Evolutionary conservation across 2,113 vertebrate genomes (phyloP).

Genomic region (Camelus bactrianus): DNA sequence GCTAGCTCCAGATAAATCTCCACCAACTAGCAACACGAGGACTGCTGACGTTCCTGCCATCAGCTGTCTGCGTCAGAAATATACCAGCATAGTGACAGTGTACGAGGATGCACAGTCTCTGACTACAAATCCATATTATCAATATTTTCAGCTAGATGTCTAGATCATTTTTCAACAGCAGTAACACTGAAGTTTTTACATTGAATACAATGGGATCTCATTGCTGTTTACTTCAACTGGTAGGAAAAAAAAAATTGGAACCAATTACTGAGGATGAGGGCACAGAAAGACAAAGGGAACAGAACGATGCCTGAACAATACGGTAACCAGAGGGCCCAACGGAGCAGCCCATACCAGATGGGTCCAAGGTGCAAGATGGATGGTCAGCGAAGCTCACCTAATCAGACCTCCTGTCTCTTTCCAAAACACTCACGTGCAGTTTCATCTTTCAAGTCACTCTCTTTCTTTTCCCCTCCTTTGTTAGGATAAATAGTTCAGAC

Average conservation of each 20-base stretch:
- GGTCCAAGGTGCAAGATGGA: neutral
- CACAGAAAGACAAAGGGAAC: neutral
- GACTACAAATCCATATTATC: neutral
- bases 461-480: neutral
- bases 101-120: neutral
- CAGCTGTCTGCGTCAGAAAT: neutral
- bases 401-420: constrained; percentile 1
- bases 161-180: neutral
- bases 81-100: neutral
- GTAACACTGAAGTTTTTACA: neutral
- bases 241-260: neutral
- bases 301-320: neutral
- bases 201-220: neutral
- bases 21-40: neutral
- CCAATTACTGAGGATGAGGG: neutral
- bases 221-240: neutral
- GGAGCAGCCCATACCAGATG: neutral
- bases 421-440: constrained; percentile 52
- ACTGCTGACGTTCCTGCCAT: neutral
- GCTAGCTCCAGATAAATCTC: neutral
- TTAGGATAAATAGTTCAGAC: constrained; percentile 46
- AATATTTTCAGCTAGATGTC: neutral
- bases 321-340: neutral
- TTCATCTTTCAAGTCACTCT: constrained; percentile 53
- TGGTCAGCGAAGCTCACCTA: neutral